Evolutionary conservation across 1,140 invertebrate species (phyloP), one percentile per base, ranked within the genome.

Genomic region (Musca vetustissima): DNA sequence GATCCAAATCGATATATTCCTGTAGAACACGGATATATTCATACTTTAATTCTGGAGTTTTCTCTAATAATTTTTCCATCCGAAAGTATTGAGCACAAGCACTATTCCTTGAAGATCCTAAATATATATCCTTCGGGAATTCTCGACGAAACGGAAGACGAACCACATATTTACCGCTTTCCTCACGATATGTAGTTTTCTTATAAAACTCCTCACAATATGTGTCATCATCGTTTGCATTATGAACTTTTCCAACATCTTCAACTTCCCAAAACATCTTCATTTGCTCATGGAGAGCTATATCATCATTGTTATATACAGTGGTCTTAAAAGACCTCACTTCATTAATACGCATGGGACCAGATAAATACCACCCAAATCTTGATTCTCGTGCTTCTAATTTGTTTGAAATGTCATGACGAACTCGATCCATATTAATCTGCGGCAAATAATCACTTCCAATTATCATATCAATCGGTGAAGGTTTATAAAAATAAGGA

Each of bases 1-100:
- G 64, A 28, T 28, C 43, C 21, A 52, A 50, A 24, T 66, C 64
- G 1, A 66, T 21, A 50, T 66, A 50, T 50, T 66, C 64, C 17
- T 66, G 47, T n/a, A 66, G 22, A 66, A 66, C 64, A 11, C 49
- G n/a, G 21, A 15, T 21, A 24, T 66, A 66, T 24, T 66, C 43
- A n/a, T 7, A 2, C n/a, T 66, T 66, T 17, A 49, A 22, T 4
- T 49, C 64, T 0, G 64, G 47, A 22, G 15, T 49, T 49, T 66
- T 66, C 9, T 24, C 24, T 4, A 66, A 25, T 2, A 6, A 8
- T 9, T 17, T 52, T 21, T 66, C 49, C 22, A 43, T 66, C 8
- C 47, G 43, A 49, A 49, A 25, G 22, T 43, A 50, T 24, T 66
- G 64, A n/a, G 64, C 59, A 14, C 14, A 9, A 2, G 28, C 59